These are phyloP conservation scores for Oncopeltus fasciatus DNA, from an alignment of 1,140 invertebrate genomes.

Conservation along the genomic window DNA sequence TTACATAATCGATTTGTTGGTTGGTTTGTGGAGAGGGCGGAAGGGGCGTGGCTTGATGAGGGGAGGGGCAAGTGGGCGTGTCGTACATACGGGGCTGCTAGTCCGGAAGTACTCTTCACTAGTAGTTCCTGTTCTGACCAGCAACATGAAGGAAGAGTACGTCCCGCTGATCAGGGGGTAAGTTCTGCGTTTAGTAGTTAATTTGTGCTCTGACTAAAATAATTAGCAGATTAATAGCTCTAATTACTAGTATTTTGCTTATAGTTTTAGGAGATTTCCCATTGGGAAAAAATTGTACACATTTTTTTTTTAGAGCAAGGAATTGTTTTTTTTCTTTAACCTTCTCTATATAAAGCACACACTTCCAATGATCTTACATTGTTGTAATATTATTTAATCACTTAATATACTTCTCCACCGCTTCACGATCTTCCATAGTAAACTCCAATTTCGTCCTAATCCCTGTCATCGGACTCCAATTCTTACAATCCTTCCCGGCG, in stretches of 20 bases:
- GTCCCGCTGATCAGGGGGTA: constrained; percentile 3
- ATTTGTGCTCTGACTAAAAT: neutral
- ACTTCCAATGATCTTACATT: too few relatives aligned
- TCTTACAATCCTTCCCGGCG: too few relatives aligned
- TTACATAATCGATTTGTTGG: neutral
- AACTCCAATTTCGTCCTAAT: too few relatives aligned
- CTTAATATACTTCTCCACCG: too few relatives aligned
- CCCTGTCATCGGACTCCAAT: too few relatives aligned
- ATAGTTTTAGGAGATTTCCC: too few relatives aligned
- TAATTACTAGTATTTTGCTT: neutral
- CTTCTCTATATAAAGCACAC: too few relatives aligned
- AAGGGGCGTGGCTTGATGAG: neutral
- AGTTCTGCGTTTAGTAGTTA: neutral
- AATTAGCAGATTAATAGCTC: neutral
- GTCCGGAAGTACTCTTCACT: neutral
- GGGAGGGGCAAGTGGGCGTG: neutral
- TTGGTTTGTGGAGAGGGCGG: neutral
- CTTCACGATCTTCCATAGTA: too few relatives aligned
- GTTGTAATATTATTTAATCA: too few relatives aligned
- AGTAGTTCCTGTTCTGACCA: too few relatives aligned
- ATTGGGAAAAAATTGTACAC: constrained; percentile 9
- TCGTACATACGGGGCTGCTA: neutral
- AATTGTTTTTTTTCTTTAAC: too few relatives aligned
- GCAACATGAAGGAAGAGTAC: constrained; percentile 12
- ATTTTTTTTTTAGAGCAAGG: neutral